A percentile compares a stretch with the other conserved stretches of the same genome.
Evolutionary conservation across 1,140 invertebrate species (phyloP).

Genomic region (Brachionus plicatilis): DNA sequence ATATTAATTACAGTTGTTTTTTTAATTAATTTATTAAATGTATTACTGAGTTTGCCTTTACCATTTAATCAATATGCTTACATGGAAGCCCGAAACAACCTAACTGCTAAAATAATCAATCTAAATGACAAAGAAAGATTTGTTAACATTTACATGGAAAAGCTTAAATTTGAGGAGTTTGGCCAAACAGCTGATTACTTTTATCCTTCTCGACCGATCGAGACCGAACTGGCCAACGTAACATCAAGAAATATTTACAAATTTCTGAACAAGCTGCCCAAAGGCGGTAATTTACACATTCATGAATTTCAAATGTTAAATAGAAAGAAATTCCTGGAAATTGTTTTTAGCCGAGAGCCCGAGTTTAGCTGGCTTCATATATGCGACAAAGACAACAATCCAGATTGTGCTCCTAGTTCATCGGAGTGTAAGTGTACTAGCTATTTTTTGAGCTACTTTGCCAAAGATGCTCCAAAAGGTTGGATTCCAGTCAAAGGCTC

Average conservation of each 20-base stretch:
- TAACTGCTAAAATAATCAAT: not conserved
- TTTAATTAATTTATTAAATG: not conserved
- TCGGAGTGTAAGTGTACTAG: not conserved
- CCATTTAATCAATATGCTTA: slow-evolving; percentile 31
- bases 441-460: slow-evolving; percentile 24
- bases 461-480: not conserved
- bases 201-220: slow-evolving; percentile 31
- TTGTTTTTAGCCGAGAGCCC: not conserved
- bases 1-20: not conserved
- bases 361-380: slow-evolving; percentile 22
- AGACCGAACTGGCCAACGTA: not conserved
- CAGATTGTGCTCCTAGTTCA: not conserved
- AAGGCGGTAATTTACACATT: slow-evolving; percentile 39
- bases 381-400: slow-evolving; percentile 14
- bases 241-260: slow-evolving; percentile 13
- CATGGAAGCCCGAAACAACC: slow-evolving; percentile 1
- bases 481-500: slow-evolving; percentile 26
- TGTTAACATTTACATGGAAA: slow-evolving; percentile 29
- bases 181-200: not conserved
- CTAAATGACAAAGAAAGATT: slow-evolving; percentile 31
- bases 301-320: slow-evolving; percentile 25
- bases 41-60: not conserved
- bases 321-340: slow-evolving; percentile 20
- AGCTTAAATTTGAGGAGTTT: not conserved
- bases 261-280: slow-evolving; percentile 3